Percentiles rank a stretch among this genome's conserved stretches.
Evolutionary conservation across 2,113 vertebrate species (phyloP).

Genomic region (Merops nubicus): DNA sequence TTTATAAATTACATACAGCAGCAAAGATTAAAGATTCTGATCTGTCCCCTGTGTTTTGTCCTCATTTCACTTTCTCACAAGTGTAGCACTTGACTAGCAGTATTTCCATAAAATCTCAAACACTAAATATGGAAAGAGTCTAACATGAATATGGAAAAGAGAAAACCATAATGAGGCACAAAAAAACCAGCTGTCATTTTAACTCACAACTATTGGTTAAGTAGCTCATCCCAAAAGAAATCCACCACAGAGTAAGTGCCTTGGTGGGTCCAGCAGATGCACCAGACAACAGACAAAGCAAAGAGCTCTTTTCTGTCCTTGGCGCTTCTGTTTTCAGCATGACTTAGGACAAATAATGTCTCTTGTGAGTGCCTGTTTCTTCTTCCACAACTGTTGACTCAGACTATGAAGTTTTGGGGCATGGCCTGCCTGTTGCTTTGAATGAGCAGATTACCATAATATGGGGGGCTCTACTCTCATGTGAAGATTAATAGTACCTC

Average conservation of each 20-base stretch:
- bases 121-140: constrained; percentile 9
- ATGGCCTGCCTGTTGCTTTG: neutral
- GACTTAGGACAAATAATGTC: neutral
- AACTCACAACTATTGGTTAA: neutral
- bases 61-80: constrained; percentile 40
- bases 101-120: constrained; percentile 56
- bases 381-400: neutral
- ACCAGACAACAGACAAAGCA: neutral
- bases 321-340: neutral
- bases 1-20: constrained; percentile 37
- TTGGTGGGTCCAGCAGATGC: neutral
- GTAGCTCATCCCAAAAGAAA: neutral
- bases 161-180: neutral
- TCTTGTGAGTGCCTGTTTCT: neutral
- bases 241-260: neutral
- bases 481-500: neutral
- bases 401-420: neutral
- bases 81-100: constrained; percentile 9
- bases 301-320: neutral
- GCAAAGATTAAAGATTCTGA: constrained; percentile 38
- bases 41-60: constrained; percentile 47
- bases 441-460: neutral
- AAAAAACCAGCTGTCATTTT: neutral
- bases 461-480: neutral
- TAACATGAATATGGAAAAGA: constrained; percentile 33